Percentiles rank a stretch among this genome's conserved stretches.
Conservation (phyloP, 2,888 invertebrate genomes). For the Nemapogon koenigi region DNA sequence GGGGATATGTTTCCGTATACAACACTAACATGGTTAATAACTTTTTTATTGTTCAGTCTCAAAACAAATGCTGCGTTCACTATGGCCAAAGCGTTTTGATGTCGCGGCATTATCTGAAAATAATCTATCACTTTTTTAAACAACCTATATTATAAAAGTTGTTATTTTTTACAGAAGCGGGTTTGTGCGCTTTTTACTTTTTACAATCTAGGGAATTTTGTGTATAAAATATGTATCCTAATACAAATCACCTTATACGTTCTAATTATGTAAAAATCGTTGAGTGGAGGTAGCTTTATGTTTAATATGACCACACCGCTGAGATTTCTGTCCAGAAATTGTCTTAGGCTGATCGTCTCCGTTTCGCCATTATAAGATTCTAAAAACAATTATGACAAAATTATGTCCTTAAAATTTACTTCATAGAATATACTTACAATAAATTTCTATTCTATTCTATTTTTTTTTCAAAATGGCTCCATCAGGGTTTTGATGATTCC, state of each 20-base stretch:
- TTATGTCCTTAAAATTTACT: too few relatives aligned
- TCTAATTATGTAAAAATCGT: constrained; percentile 53
- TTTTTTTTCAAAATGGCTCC: too few relatives aligned
- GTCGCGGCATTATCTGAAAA: constrained; percentile 72
- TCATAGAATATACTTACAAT: too few relatives aligned
- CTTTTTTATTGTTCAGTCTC: constrained; percentile 43
- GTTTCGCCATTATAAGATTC: constrained; percentile 22
- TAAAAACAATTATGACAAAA: constrained; percentile 18
- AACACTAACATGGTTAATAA: constrained; percentile 50
- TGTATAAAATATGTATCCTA: too few relatives aligned
- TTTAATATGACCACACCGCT: constrained; percentile 66
- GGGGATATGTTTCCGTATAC: constrained; percentile 72
- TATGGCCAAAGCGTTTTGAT: constrained; percentile 78
- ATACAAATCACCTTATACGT: constrained; percentile 70
- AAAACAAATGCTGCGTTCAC: constrained; percentile 77
- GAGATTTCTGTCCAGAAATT: constrained; percentile 70
- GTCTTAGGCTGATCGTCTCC: constrained; percentile 30
- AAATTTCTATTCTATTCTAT: background rate
- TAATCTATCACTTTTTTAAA: too few relatives aligned
- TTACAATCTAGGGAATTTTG: too few relatives aligned
- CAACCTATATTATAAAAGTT: too few relatives aligned
- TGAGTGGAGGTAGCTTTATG: constrained; percentile 62
- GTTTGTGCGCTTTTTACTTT: background rate
- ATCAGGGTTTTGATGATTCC: too few relatives aligned
- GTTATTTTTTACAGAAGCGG: too few relatives aligned